Evolutionary conservation across 2,113 vertebrate species (phyloP), one percentile per base, ranked within the genome.

Genomic region (Atherinomorus stipes): DNA sequence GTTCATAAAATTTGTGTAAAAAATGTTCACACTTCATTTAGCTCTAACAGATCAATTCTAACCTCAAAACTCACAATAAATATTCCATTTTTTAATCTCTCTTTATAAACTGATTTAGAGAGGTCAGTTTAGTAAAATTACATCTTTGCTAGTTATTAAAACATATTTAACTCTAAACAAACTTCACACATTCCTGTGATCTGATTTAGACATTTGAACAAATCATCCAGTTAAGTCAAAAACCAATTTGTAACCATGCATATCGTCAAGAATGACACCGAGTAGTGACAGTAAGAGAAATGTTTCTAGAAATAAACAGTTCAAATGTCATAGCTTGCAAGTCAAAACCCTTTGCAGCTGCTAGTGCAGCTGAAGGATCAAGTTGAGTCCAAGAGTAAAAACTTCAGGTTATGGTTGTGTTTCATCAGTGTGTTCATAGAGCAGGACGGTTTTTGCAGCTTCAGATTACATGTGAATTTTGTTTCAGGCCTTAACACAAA

Each of bases 1-100:
- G 70, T 84, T 85, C 28, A 84, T 73, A 85, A 78, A 73, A 60
- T 58, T 11, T 64, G 47, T 52, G 74, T 83, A 82, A 78, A 80
- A 88, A 88, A 85, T 78, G 28, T 25, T 74, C 44, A 42, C 18
- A 53, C n/a, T 62, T 22, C n/a, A 64, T 67, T 79, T 72, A 57
- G 37, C 45, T 64, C 64, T 52, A 47, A 47, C 44, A 47, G 50
- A 58, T 72, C 38, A 37, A 69, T 62, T 72, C 31, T 51, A 54
- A 70, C 66, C 16, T 63, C 53, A 23, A 73, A 64, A 12, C 15
- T 50, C 4, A 60, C 40, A 65, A 61, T 54, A 64, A 63, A 37
- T n/a, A 63, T 64, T 67, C 64, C 2, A 71, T 7, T 64, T 64
- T 57, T 44, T 28, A 59, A 64, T 23, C 47, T 38, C 47, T 49